Conservation (phyloP, 2,797 vertebrate species). For the Calcarius lapponicus region DNA sequence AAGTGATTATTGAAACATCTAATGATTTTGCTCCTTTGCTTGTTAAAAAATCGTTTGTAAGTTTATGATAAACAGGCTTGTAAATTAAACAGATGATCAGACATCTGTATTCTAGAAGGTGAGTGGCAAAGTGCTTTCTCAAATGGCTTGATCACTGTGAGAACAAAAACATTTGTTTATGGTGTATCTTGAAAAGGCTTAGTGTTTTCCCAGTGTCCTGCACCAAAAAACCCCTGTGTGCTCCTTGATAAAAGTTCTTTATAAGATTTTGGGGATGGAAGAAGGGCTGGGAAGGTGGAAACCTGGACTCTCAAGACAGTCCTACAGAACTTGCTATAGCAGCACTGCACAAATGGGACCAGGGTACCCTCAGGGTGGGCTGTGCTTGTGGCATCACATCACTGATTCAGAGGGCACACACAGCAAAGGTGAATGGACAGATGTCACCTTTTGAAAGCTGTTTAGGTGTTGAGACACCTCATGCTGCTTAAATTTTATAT, state of each 20-base stretch:
- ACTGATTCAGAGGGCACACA: background rate
- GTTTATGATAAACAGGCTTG: slow-evolving; percentile 17
- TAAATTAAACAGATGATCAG: slow-evolving; percentile 50
- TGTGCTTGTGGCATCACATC: background rate
- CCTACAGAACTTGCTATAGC: background rate
- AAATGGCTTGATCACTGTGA: background rate
- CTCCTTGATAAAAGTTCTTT: background rate
- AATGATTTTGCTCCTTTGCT: slow-evolving; percentile 29
- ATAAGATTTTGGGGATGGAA: background rate
- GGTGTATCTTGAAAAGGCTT: background rate
- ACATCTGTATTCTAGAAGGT: background rate
- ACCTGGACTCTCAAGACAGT: background rate
- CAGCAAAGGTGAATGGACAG: background rate
- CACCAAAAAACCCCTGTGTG: accelerated
- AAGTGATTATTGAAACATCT: slow-evolving; percentile 57
- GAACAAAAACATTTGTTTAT: slow-evolving; percentile 3
- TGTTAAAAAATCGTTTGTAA: slow-evolving; percentile 28
- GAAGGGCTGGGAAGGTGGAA: background rate
- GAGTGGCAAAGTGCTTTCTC: background rate
- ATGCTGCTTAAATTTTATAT: background rate
- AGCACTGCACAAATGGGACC: background rate
- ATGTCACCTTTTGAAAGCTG: background rate
- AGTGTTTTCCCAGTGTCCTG: background rate
- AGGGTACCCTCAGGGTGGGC: background rate
- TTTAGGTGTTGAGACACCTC: background rate